Evolutionary conservation across 2,113 vertebrate genomes (phyloP).

Genomic region (Macquaria ambigua): DNA sequence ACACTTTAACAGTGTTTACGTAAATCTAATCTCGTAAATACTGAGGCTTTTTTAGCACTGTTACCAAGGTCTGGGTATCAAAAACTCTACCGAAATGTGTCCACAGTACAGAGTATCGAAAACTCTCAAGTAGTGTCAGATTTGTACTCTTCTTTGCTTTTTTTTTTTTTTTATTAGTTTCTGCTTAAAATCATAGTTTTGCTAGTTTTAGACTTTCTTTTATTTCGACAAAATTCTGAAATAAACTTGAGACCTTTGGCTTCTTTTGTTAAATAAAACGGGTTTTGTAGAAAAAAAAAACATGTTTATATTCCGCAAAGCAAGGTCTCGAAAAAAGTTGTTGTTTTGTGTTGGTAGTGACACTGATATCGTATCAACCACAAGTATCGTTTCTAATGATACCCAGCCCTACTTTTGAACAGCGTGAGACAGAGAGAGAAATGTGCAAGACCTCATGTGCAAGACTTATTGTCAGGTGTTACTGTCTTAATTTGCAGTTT

Average conservation of each 20-base stretch:
- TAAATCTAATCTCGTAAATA: constrained; percentile 17
- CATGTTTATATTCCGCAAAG: not conserved
- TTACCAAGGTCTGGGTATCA: not conserved
- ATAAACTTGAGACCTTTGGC: not conserved
- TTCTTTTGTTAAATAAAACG: not conserved
- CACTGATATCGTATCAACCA: too few species aligned
- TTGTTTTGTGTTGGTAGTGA: not conserved
- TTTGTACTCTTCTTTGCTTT: not conserved
- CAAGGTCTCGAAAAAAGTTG: not conserved
- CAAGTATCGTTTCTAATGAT: not conserved
- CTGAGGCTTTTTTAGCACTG: not conserved
- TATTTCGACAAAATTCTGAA: not conserved
- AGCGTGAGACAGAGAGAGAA: not conserved
- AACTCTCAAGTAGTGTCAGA: not conserved
- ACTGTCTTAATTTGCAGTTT: not conserved
- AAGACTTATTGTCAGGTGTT: not conserved
- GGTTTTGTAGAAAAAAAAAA: too few species aligned
- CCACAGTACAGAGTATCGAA: not conserved
- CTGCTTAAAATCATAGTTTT: not conserved
- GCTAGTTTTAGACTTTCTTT: not conserved
- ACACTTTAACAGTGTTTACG: not conserved
- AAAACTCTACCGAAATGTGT: not conserved
- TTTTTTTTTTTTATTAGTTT: not conserved
- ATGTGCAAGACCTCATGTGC: not conserved
- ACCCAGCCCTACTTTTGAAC: not conserved